Evolutionary conservation across 2,797 vertebrate species (phyloP).

Genomic region (Chromis chromis): DNA sequence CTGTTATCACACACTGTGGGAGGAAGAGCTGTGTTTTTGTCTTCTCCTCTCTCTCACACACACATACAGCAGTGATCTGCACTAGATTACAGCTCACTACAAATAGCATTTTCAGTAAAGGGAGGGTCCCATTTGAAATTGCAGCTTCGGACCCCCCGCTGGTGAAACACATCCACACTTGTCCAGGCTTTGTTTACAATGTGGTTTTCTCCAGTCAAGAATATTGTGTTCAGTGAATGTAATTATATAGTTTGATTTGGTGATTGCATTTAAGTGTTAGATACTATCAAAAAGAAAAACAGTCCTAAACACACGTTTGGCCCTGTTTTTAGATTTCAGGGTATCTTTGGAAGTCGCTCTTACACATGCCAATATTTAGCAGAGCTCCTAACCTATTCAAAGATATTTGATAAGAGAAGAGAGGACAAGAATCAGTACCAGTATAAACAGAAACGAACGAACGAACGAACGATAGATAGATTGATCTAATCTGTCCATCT

Average conservation of each 20-base stretch:
- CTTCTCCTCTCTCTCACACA: too few relatives aligned
- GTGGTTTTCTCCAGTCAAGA: not conserved
- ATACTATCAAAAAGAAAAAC: too few relatives aligned
- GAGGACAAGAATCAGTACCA: too few relatives aligned
- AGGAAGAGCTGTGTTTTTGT: conserved; percentile 57
- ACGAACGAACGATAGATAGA: too few relatives aligned
- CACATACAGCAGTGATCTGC: conserved; percentile 31
- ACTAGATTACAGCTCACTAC: conserved; percentile 34
- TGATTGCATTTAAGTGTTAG: not conserved
- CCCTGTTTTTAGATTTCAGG: too few relatives aligned
- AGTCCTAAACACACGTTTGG: too few relatives aligned
- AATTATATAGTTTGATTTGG: not conserved
- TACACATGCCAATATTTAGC: too few relatives aligned
- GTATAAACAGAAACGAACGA: too few relatives aligned
- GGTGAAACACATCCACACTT: not conserved
- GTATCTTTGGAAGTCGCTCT: too few relatives aligned
- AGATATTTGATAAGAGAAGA: too few relatives aligned
- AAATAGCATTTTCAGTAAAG: conserved; percentile 41
- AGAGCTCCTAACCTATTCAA: too few relatives aligned
- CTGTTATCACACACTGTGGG: conserved; percentile 63
- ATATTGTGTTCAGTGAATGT: not conserved
- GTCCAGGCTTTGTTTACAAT: not conserved
- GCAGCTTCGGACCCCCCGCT: not conserved
- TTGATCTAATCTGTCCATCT: too few relatives aligned
- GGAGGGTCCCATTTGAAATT: conserved; percentile 12